phyloP scores from a whole-genome alignment of 2,797 vertebrate species.

The Phaenicophaeus curvirostris region DNA sequence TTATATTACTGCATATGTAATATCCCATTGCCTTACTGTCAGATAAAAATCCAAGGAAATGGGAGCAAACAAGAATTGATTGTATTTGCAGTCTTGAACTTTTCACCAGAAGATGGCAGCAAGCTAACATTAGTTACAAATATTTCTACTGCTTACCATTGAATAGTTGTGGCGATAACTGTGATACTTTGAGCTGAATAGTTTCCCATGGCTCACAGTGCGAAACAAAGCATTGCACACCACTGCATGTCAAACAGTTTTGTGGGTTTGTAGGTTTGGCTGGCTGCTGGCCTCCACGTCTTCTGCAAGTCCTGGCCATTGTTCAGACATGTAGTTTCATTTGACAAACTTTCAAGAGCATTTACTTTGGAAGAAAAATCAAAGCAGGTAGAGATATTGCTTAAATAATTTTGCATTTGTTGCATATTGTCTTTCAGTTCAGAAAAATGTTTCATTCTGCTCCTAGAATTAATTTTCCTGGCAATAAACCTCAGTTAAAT shows the following conservation, averaged over 20 bases:
- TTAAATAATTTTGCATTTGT: neutral
- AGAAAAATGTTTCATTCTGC: conserved; percentile 51
- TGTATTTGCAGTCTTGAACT: neutral
- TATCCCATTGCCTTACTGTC: neutral
- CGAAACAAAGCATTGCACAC: neutral
- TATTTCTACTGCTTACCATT: neutral
- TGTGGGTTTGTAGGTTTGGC: neutral
- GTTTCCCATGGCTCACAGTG: neutral
- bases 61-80: neutral
- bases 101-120: conserved; percentile 68
- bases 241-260: neutral
- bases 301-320: neutral
- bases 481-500: conserved; percentile 62
- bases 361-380: conserved; percentile 12
- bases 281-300: neutral
- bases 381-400: neutral
- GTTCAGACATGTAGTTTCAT: neutral
- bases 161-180: neutral
- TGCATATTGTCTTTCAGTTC: conserved; percentile 48
- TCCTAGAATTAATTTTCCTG: conserved; percentile 64
- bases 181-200: neutral
- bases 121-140: neutral
- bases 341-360: neutral
- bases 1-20: neutral
- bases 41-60: neutral